A percentile compares a stretch with the other conserved stretches of the same genome.
phyloP scores from a whole-genome alignment of 1,140 invertebrate genomes.

The Listronotus bonariensis region DNA sequence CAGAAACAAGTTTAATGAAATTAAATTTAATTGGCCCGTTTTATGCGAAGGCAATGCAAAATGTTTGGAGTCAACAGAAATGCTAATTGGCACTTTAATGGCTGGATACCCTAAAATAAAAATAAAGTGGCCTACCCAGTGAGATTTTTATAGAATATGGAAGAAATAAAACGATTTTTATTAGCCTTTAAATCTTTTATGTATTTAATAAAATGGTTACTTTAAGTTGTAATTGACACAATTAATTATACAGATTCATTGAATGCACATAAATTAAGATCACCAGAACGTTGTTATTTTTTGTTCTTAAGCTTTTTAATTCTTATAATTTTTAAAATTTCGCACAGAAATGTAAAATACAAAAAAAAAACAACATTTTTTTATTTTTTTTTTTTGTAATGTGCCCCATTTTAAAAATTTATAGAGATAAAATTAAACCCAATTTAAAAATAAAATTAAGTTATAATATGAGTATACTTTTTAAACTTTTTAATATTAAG shows the following conservation, averaged over 20 bases:
- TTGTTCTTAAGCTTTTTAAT: too few species aligned
- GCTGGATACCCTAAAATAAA: neutral
- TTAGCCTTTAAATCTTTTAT: slow-evolving; percentile 3
- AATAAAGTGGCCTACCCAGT: slow-evolving; percentile 8
- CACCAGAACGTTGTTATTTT: too few species aligned
- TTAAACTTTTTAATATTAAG: too few species aligned
- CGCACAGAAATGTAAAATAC: too few species aligned
- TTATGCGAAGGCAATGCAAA: slow-evolving; percentile 6
- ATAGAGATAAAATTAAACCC: too few species aligned
- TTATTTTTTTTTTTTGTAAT: too few species aligned
- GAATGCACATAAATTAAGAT: too few species aligned
- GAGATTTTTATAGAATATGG: slow-evolving; percentile 13
- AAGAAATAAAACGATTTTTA: slow-evolving; percentile 4
- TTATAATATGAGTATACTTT: too few species aligned
- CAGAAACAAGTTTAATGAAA: slow-evolving; percentile 14
- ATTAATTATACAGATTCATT: neutral
- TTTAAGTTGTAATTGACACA: slow-evolving; percentile 9
- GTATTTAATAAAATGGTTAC: slow-evolving; percentile 1
- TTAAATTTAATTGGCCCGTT: slow-evolving; percentile 21
- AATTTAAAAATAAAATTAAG: too few species aligned
- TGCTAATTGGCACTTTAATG: slow-evolving; percentile 19
- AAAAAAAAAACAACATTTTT: too few species aligned
- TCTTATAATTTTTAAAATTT: too few species aligned
- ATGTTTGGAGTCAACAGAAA: slow-evolving; percentile 8
- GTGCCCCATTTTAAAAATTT: too few species aligned